phyloP scores from a whole-genome alignment of 2,113 vertebrate genomes.

The human (Homo sapiens) region GRCh38 chrX:34222501-34223000 shows the following conservation, averaged over 20 bases:
- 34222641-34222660: not conserved
- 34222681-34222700: not conserved
- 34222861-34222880: not conserved
- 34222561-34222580: not conserved
- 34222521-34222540: not conserved
- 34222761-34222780: not conserved
- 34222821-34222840: not conserved
- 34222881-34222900: not conserved
- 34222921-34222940: not conserved
- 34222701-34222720: not conserved
- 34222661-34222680: not conserved
- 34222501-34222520: not conserved
- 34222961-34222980: not conserved
- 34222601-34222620: not conserved
- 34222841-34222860: slow-evolving; percentile 42
- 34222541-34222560: not conserved
- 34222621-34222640: not conserved
- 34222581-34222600: not conserved
- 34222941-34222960: slow-evolving; percentile 2
- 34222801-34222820: slow-evolving; percentile 3
- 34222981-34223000: not conserved
- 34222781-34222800: not conserved
- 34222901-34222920: slow-evolving; percentile 26
- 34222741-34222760: slow-evolving; percentile 22
- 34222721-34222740: not conserved